Evolutionary conservation across 2,888 invertebrate species (phyloP).

Genomic region (Hermodice carunculata): DNA sequence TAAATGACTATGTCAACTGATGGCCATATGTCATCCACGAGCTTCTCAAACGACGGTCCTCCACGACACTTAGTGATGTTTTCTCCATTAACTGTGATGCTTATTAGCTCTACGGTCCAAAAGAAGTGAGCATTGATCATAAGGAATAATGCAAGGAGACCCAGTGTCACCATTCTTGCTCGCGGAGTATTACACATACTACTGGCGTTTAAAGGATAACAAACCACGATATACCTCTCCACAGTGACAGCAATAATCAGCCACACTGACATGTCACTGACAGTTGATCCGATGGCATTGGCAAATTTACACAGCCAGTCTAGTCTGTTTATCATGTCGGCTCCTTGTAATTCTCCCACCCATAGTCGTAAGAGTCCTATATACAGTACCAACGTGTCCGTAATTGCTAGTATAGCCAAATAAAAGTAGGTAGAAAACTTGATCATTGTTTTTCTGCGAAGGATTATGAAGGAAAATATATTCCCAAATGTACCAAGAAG

Average conservation of each 20-base stretch:
- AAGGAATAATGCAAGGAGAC: conserved; percentile 48
- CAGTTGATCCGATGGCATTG: conserved; percentile 50
- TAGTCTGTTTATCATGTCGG: conserved; percentile 47
- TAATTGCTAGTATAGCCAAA: conserved; percentile 55
- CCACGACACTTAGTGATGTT: conserved; percentile 33
- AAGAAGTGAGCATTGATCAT: conserved; percentile 58
- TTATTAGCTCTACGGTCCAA: conserved; percentile 49
- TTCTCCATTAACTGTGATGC: conserved; percentile 23
- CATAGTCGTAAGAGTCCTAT: conserved; percentile 59
- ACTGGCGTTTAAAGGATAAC: conserved; percentile 55
- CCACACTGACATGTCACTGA: conserved; percentile 61
- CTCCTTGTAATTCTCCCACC: conserved; percentile 53
- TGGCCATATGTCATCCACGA: conserved; percentile 57
- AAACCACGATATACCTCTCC: conserved; percentile 63
- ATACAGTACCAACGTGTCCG: conserved; percentile 58
- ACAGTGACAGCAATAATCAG: conserved; percentile 65
- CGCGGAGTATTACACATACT: conserved; percentile 50
- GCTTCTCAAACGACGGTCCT: conserved; percentile 25
- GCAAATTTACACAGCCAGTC: conserved; percentile 55
- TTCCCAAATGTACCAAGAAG: conserved; percentile 63
- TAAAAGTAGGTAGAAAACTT: conserved; percentile 60
- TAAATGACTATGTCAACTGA: conserved; percentile 64
- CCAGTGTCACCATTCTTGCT: conserved; percentile 52
- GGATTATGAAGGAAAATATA: conserved; percentile 56
- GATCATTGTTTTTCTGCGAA: conserved; percentile 53